Evolutionary conservation across 2,797 vertebrate genomes (phyloP).

Genomic region (Sylvilagus floridanus): DNA sequence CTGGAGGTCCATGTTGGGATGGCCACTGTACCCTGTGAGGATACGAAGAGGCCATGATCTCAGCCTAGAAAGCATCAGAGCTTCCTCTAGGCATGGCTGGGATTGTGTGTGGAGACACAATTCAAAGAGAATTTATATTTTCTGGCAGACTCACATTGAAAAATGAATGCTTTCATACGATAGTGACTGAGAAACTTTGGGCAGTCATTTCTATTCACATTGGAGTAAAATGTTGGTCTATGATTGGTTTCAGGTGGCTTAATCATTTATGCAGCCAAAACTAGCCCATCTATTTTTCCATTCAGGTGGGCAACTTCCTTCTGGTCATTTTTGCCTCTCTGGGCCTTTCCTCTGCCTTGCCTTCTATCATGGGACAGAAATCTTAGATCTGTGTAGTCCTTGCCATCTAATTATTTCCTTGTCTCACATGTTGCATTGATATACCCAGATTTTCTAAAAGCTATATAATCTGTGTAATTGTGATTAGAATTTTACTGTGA

Average conservation of each 20-base stretch:
- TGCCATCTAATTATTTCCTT: constrained; percentile 54
- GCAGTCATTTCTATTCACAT: neutral
- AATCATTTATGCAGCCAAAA: neutral
- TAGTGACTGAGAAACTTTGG: constrained; percentile 8
- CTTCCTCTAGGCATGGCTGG: neutral
- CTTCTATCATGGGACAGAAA: neutral
- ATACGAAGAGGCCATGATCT: neutral
- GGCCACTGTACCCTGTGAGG: neutral
- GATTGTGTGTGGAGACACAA: neutral
- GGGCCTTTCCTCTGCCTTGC: neutral
- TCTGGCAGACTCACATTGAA: constrained; percentile 34
- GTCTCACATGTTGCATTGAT: neutral
- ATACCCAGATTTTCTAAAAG: neutral
- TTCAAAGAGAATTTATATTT: constrained; percentile 38
- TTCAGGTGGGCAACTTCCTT: neutral
- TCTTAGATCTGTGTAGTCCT: neutral
- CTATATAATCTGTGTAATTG: neutral
- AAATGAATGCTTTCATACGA: neutral
- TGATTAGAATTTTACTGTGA: constrained; percentile 12
- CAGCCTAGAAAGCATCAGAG: neutral
- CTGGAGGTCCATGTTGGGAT: neutral
- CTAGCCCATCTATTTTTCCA: neutral
- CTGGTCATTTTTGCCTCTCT: neutral
- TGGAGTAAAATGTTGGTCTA: neutral
- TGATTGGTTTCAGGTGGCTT: neutral